Conservation (phyloP, 2,113 vertebrate genomes). For the Puma concolor region DNA sequence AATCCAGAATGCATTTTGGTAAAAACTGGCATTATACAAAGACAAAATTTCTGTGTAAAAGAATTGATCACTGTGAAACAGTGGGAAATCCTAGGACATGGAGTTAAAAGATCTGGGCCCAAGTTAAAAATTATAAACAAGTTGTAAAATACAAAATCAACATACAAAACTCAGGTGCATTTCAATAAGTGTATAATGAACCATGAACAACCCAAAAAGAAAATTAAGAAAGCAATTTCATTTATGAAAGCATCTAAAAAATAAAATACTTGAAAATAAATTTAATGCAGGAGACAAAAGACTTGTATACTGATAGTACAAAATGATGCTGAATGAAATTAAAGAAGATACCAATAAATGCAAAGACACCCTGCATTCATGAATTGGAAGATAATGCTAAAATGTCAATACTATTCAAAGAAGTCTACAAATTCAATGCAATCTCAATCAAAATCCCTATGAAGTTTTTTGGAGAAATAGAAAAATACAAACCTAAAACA, state of each 20-base stretch:
- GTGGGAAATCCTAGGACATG: not conserved
- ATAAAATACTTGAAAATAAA: constrained; percentile 12
- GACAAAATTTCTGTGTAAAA: not conserved
- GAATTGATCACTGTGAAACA: not conserved
- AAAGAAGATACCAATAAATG: not conserved
- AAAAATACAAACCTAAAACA: not conserved
- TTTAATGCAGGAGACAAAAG: not conserved
- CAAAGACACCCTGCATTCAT: not conserved
- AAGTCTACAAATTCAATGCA: not conserved
- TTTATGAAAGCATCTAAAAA: not conserved
- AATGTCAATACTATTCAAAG: not conserved
- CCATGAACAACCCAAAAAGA: not conserved
- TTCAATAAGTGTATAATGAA: not conserved
- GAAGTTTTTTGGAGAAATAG: not conserved
- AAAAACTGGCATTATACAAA: not conserved
- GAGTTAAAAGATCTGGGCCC: not conserved
- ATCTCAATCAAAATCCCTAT: not conserved
- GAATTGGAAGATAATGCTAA: not conserved
- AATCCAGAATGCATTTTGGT: not conserved
- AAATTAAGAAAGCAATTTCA: not conserved
- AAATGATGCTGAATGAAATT: not conserved
- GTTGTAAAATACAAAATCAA: not conserved
- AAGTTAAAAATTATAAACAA: not conserved
- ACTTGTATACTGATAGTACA: not conserved
- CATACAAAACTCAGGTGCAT: not conserved